These are phyloP conservation scores for Valencia hispanica DNA, from an alignment of 2,797 vertebrate genomes.

Conservation along the genomic window DNA sequence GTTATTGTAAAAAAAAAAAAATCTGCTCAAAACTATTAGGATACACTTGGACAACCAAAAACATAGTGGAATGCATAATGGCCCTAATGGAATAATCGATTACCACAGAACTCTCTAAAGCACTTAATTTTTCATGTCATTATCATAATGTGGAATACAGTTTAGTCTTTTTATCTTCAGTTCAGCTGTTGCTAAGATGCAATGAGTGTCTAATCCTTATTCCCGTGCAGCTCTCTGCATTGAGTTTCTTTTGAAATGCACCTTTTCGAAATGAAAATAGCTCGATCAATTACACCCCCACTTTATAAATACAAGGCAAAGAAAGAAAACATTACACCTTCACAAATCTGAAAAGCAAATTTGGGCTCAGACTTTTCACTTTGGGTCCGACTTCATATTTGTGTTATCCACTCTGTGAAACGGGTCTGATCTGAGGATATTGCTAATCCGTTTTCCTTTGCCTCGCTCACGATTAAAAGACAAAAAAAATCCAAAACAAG, in stretches of 20 bases:
- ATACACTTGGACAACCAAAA: conserved; percentile 1
- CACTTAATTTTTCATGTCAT: background rate
- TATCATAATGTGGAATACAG: background rate
- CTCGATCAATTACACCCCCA: conserved; percentile 11
- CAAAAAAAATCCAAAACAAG: conserved; percentile 36
- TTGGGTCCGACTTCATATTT: conserved; percentile 37
- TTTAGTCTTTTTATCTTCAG: conserved; percentile 5
- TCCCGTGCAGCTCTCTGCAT: conserved; percentile 5
- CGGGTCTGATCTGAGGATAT: conserved; percentile 36
- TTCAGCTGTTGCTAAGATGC: conserved; percentile 13
- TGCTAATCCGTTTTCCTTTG: conserved; percentile 63
- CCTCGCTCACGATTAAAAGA: conserved; percentile 22
- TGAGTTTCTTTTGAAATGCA: conserved; percentile 31
- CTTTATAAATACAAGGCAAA: background rate
- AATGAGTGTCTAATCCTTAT: background rate
- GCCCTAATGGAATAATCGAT: conserved; percentile 1
- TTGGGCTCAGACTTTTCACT: conserved; percentile 29
- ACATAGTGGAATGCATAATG: background rate
- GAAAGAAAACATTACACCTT: conserved; percentile 12
- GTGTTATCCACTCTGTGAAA: conserved; percentile 53
- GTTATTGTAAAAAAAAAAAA: conserved; percentile 12
- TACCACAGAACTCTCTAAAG: background rate
- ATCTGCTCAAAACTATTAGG: background rate
- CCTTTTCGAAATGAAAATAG: conserved; percentile 30
- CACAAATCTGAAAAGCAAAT: background rate